Conservation (phyloP, 92 coral and sea anemone species). For the Phenganax stokvisi region DNA sequence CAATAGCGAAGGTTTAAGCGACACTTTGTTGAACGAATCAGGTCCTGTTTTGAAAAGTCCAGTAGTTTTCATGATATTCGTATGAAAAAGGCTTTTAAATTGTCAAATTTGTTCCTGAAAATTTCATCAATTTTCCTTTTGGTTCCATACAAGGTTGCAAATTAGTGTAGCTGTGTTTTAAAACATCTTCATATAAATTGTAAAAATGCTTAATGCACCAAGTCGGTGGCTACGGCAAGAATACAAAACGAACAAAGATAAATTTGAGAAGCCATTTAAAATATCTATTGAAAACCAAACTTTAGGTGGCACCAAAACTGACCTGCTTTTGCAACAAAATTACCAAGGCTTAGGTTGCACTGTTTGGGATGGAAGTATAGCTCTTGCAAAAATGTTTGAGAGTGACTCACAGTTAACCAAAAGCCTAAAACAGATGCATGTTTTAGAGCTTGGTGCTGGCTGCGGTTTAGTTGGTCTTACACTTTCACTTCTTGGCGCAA, state of each 20-base stretch:
- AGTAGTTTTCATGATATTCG: too few relatives aligned
- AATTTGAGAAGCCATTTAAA: constrained; percentile 67
- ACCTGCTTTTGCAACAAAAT: constrained; percentile 53
- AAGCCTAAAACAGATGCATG: constrained; percentile 45
- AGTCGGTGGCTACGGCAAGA: constrained; percentile 82
- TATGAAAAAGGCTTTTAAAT: too few relatives aligned
- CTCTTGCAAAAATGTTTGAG: constrained; percentile 91
- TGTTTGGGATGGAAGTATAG: constrained; percentile 96
- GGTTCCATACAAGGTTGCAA: neutral
- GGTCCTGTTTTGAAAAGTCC: neutral
- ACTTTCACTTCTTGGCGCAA: constrained; percentile 65
- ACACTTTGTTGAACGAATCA: neutral
- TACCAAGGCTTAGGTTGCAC: constrained; percentile 80
- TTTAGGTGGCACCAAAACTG: neutral
- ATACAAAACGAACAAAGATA: constrained; percentile 76
- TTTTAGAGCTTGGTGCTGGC: constrained; percentile 87
- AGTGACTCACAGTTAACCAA: constrained; percentile 49
- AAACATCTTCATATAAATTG: neutral
- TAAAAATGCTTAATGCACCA: neutral
- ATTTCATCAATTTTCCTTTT: neutral
- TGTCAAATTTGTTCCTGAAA: too few relatives aligned
- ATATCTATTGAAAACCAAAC: constrained; percentile 38
- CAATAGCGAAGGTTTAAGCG: neutral
- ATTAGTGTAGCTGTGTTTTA: neutral
- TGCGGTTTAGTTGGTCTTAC: constrained; percentile 86